A percentile compares a stretch with the other conserved stretches of the same genome.
These are phyloP conservation scores for Tauraco hartlaubi DNA, from an alignment of 2,797 vertebrate species.

Conservation along the genomic window DNA sequence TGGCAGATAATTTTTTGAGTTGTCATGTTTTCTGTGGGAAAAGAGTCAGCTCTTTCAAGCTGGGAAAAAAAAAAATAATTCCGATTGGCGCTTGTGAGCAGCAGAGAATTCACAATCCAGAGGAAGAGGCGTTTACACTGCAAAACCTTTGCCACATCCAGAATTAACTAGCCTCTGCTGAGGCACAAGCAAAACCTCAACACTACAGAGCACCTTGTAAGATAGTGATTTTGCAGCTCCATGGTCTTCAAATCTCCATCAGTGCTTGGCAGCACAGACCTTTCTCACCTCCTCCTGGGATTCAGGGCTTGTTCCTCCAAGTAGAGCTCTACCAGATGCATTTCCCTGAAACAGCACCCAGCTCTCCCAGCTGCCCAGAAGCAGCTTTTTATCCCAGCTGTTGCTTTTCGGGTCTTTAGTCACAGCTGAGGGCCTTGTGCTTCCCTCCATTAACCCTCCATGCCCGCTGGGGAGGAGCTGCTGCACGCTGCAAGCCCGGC, in stretches of 20 bases:
- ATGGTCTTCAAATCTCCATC: neutral
- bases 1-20: conserved; percentile 54
- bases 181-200: neutral
- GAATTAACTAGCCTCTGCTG: neutral
- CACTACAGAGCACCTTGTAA: neutral
- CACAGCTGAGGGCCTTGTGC: neutral
- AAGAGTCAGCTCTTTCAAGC: conserved; percentile 36
- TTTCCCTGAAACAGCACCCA: neutral
- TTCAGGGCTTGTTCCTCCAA: fast-evolving
- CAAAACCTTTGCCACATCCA: neutral
- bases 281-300: neutral
- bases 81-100: neutral
- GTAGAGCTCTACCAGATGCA: neutral
- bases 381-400: neutral
- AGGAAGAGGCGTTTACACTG: neutral
- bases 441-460: neutral
- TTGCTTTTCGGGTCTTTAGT: neutral
- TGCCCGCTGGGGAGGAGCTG: neutral
- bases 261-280: neutral
- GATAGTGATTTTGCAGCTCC: neutral
- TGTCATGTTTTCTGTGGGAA: conserved; percentile 45
- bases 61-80: neutral
- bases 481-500: neutral
- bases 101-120: neutral
- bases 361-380: neutral